Evolutionary conservation across 2,888 invertebrate species (phyloP), one percentile per base, ranked within the genome.

Genomic region (Drosophila mimetica): DNA sequence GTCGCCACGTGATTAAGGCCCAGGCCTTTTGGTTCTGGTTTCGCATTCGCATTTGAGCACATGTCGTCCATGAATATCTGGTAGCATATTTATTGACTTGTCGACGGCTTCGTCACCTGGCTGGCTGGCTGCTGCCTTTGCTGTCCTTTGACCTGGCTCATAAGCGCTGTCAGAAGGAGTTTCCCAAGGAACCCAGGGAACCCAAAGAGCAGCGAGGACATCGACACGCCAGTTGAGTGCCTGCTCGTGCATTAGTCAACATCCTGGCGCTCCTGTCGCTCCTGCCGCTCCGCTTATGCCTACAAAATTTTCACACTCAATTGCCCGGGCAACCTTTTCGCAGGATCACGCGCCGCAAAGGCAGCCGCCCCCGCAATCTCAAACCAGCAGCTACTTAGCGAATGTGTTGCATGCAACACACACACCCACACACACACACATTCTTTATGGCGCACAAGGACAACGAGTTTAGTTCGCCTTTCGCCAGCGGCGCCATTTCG

Each of bases 251-350:
- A 83, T 74, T 84, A 80, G 81, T 70, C 79, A 79, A 83, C 42
- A 39, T 47, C 65, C 50, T 32, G 47, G 48, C 14, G 52, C 65
- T 42, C 50, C 30, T 28, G 28, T 5, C 22, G 4, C 22, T 22
- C 22, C 22, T 22, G 22, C 22, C 22, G 22, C 25, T 2, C 1
- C 41, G 44, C 69, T 67, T 76, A 75, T 79, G 81, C 79, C 84
- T 72, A 73, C 80, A 74, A 80, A 80, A 81, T 87, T 80, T 84
- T 80, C 82, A 84, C 88, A 86, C 86, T 86, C 86, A 88, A 86
- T 86, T 88, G 86, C 82, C 77, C 75, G 52, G 71, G 77, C 79
- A 85, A 83, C 83, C 86, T 85, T 84, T 84, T 79, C 71, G 81
- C 79, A 76, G 81, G 73, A 83, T 85, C 82, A 83, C 82, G 82